Percentiles rank a stretch among this genome's conserved stretches.
Conservation (phyloP, 2,113 vertebrate genomes). For the Carollia perspicillata region DNA sequence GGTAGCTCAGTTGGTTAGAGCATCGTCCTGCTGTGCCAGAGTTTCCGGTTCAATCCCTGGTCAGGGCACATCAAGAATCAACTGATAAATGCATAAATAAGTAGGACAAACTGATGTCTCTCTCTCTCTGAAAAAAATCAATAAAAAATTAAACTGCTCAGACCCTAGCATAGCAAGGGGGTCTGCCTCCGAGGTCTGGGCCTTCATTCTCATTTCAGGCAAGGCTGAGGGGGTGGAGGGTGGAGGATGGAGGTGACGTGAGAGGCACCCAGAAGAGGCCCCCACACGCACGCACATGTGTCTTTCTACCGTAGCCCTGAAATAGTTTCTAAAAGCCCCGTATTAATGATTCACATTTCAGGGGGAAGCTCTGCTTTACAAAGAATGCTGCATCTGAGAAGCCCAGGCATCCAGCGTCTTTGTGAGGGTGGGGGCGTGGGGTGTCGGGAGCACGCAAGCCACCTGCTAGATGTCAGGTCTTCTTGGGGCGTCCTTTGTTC, state of each 20-base stretch:
- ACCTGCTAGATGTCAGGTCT: rapidly evolving
- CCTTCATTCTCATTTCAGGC: neutral
- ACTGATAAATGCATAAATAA: too few species aligned
- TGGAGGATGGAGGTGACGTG: neutral
- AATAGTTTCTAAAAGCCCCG: neutral
- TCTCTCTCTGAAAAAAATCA: too few species aligned
- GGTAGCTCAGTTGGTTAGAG: too few species aligned
- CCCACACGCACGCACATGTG: neutral
- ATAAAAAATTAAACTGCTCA: too few species aligned
- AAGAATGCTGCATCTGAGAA: neutral
- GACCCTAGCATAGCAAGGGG: neutral
- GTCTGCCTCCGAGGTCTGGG: neutral
- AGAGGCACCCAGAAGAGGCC: neutral
- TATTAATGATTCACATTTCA: neutral
- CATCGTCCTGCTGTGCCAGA: too few species aligned
- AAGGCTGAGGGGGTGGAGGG: neutral
- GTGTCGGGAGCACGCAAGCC: too few species aligned
- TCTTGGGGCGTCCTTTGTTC: neutral
- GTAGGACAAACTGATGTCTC: too few species aligned
- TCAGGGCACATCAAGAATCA: too few species aligned
- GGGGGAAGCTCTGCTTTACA: neutral
- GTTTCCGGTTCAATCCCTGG: too few species aligned
- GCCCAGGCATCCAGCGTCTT: too few species aligned
- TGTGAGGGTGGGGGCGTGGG: neutral
- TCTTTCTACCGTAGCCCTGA: neutral